Evolutionary conservation across 2,888 invertebrate species (phyloP), one percentile per base, ranked within the genome.

Genomic region (Andrena bucephala): DNA sequence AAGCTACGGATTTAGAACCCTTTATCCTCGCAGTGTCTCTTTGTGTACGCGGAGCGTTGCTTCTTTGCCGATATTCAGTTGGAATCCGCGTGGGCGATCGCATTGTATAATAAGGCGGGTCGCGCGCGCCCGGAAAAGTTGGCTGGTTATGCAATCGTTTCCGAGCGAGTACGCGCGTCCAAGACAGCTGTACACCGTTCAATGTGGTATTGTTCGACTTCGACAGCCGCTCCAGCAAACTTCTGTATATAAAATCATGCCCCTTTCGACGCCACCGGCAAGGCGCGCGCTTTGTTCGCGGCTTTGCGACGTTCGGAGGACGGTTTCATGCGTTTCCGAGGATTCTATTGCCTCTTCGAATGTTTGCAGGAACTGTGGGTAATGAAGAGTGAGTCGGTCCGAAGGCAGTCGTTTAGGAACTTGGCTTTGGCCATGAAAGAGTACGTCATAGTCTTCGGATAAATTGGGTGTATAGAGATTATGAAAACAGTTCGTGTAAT

Each of bases 41-140:
- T 73, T 29, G 50, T 29, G 27, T 27, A 2, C 42, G 65, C 70
- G 60, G 29, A 10, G 8, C 33, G 20, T 50, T 27, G 48, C 66
- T 54, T 52, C 20, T 33, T 70, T 13, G 59, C 29, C 63, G 59
- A 65, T 60, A 67, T 24, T 29, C 57, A 13, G 31, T 29, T 54
- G n/a, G 62, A 36, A 42, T 42, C 24, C 57, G 73, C 69, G 65
- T 69, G 31, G 69, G 75, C 48, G 69, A 59, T 66, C 66, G 85
- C 67, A 59, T 62, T 69, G 70, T 70, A 66, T 81, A 81, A 76
- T 72, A 75, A 72, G 59, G 59, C 29, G 48, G 50, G 42, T 42
- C 42, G 42, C 48, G 20, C 33, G 8, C n/a, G 77, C 36, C 31
- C 72, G 76, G 63, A 57, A 85, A 85, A 81, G 60, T 85, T 72